Percentiles rank a stretch among this genome's conserved stretches.
phyloP scores from a whole-genome alignment of 2,888 invertebrate genomes.

The Pandemis corylana region DNA sequence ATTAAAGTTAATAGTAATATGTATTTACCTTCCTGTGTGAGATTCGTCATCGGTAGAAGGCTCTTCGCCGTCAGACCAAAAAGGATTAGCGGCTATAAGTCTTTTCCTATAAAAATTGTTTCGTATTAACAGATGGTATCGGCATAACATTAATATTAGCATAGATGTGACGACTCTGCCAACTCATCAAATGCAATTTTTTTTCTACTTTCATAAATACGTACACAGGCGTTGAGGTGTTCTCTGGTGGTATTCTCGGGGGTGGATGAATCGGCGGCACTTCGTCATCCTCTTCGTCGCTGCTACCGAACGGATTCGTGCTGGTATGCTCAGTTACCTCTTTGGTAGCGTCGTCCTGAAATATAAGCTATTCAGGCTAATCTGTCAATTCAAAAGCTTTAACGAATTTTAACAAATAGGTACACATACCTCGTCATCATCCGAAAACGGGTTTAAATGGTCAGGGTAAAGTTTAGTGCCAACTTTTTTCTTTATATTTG shows the following conservation, averaged over 20 bases:
- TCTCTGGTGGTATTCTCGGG: conserved; percentile 54
- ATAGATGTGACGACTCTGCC: no score
- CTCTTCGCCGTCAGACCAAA: conserved; percentile 90
- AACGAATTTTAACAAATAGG: not conserved
- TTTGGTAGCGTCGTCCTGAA: conserved; percentile 68
- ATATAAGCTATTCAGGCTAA: conserved; percentile 36
- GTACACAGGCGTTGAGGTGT: conserved; percentile 65
- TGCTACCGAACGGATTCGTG: conserved; percentile 89
- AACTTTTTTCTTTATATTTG: conserved; percentile 47
- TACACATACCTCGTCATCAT: conserved; percentile 82
- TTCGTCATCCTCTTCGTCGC: conserved; percentile 85
- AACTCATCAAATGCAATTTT: no score
- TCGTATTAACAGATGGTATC: not conserved
- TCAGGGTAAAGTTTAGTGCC: conserved; percentile 86
- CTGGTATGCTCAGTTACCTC: conserved; percentile 65
- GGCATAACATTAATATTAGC: no score
- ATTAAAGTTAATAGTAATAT: not conserved
- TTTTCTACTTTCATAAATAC: conserved; percentile 45
- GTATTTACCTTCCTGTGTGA: conserved; percentile 61
- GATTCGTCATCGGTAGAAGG: conserved; percentile 83
- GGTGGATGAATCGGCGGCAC: conserved; percentile 65
- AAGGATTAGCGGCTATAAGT: conserved; percentile 88
- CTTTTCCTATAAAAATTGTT: conserved; percentile 64
- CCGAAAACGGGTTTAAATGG: conserved; percentile 93
- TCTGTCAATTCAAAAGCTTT: not conserved